These are phyloP conservation scores for Cheilosia vulpina DNA, from an alignment of 2,888 invertebrate genomes.

Conservation along the genomic window DNA sequence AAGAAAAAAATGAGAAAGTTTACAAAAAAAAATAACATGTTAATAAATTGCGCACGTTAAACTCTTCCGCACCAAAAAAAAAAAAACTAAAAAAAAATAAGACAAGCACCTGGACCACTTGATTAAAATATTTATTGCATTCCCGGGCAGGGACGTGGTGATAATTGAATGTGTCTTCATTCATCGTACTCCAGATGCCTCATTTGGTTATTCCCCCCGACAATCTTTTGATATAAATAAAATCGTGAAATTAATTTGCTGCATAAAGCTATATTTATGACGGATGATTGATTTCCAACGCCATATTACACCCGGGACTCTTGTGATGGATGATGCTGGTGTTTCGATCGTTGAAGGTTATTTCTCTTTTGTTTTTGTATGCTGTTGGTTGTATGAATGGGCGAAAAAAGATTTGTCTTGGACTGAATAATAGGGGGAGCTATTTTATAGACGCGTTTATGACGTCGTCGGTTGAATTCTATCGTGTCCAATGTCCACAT, in stretches of 20 bases:
- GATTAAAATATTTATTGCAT: background rate
- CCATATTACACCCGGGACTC: background rate
- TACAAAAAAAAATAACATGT: background rate
- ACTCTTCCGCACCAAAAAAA: background rate
- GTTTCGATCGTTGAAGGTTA: background rate
- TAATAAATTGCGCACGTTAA: background rate
- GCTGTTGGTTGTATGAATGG: too few species aligned
- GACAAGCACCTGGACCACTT: background rate
- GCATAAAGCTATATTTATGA: background rate
- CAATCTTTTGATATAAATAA: background rate
- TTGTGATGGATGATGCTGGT: background rate
- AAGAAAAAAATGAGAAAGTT: background rate
- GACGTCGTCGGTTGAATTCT: too few species aligned
- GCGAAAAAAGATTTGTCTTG: too few species aligned
- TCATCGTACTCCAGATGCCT: background rate
- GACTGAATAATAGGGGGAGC: too few species aligned
- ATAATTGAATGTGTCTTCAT: conserved; percentile 2
- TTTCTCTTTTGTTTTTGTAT: too few species aligned
- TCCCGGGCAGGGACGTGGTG: background rate
- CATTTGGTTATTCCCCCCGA: background rate
- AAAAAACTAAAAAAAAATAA: too few species aligned
- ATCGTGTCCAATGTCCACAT: too few species aligned
- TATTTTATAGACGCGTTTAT: too few species aligned
- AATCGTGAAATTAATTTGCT: background rate
- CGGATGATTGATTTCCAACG: background rate